Percentiles rank a stretch among this genome's conserved stretches.
These are phyloP conservation scores for Drosophila pseudotakahashii DNA, from an alignment of 2,888 invertebrate species.

Conservation along the genomic window DNA sequence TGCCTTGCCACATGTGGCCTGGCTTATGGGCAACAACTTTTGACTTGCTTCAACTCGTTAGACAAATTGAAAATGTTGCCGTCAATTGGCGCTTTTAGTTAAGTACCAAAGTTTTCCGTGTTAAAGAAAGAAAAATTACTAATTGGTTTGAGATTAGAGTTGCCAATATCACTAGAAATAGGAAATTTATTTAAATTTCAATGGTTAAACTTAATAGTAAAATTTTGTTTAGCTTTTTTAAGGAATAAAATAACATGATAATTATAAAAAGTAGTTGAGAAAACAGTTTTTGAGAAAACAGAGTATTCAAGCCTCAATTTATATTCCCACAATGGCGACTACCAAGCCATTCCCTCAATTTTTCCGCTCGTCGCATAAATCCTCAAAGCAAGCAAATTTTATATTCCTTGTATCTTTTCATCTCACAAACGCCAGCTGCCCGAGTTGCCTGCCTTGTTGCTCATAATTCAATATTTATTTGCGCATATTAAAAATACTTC, in stretches of 20 bases:
- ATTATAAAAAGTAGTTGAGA: too few relatives aligned
- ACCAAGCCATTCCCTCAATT: constrained; percentile 16
- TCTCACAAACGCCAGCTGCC: constrained; percentile 33
- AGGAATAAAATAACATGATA: too few relatives aligned
- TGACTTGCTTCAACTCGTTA: constrained; percentile 63
- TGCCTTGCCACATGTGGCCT: constrained; percentile 31
- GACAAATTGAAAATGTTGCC: constrained; percentile 76
- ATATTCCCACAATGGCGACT: constrained; percentile 3
- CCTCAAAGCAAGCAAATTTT: constrained; percentile 27
- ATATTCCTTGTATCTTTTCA: constrained; percentile 39
- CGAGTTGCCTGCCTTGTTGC: constrained; percentile 25
- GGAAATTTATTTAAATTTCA: too few relatives aligned
- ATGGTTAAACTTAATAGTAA: too few relatives aligned
- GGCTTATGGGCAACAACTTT: constrained; percentile 58
- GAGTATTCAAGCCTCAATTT: constrained; percentile 16
- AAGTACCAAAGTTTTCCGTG: constrained; percentile 49
- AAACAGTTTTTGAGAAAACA: neutral
- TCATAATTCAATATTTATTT: constrained; percentile 60
- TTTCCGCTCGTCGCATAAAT: constrained; percentile 15
- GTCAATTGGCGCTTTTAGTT: constrained; percentile 70
- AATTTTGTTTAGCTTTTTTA: too few relatives aligned
- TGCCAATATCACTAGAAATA: too few relatives aligned
- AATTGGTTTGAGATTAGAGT: constrained; percentile 17
- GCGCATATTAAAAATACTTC: constrained; percentile 62
- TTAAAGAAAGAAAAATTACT: constrained; percentile 26